phyloP scores from a whole-genome alignment of 2,797 vertebrate species.

The Ptychadena robeensis region DNA sequence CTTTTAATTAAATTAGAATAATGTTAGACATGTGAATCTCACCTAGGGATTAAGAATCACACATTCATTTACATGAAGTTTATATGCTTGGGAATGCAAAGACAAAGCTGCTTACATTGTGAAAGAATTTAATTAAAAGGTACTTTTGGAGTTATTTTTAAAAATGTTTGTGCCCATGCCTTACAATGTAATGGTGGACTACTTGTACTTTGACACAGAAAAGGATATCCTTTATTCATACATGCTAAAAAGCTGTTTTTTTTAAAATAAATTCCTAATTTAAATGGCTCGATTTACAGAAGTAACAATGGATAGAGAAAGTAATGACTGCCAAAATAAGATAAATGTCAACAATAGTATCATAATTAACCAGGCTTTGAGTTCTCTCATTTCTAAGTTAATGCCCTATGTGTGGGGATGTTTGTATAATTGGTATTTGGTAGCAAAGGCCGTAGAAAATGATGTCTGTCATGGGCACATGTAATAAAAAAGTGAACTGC shows the following conservation, averaged over 20 bases:
- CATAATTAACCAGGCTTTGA: too few species aligned
- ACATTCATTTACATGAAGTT: conserved; percentile 16
- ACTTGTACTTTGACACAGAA: too few species aligned
- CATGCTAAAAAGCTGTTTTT: neutral
- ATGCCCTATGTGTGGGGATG: too few species aligned
- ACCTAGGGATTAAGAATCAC: neutral
- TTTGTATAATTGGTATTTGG: too few species aligned
- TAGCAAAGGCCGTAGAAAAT: too few species aligned
- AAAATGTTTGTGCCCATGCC: neutral
- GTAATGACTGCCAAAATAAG: too few species aligned
- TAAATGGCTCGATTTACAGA: too few species aligned
- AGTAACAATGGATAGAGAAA: too few species aligned
- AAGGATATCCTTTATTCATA: neutral
- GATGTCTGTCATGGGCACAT: too few species aligned
- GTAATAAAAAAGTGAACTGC: too few species aligned
- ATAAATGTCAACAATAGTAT: too few species aligned
- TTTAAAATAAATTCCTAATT: neutral
- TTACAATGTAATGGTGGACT: neutral
- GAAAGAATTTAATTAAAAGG: conserved; percentile 8
- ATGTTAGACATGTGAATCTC: conserved; percentile 10
- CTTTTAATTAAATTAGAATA: neutral
- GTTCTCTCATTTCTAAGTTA: too few species aligned
- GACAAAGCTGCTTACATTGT: conserved; percentile 8
- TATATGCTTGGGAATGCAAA: neutral
- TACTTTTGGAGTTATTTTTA: neutral